Conservation (phyloP, 2,888 invertebrate species). For the Helicoverpa assulta region DNA sequence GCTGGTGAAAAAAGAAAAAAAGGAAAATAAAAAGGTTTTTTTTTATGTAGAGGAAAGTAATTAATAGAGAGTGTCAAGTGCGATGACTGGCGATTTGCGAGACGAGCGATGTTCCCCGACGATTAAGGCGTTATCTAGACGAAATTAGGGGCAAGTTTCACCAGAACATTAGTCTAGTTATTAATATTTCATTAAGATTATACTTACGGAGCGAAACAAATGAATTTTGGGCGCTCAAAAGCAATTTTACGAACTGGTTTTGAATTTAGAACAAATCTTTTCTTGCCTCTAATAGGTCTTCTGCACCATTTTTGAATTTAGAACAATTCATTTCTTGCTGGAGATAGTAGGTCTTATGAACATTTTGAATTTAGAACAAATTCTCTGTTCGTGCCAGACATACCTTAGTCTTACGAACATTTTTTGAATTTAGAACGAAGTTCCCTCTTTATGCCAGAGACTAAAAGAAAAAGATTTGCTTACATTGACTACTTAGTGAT, state of each 20-base stretch:
- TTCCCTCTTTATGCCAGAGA: conserved; percentile 1
- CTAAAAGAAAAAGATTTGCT: conserved; percentile 6
- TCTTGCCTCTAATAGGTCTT: neutral
- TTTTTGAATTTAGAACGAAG: conserved; percentile 20
- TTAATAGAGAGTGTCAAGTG: conserved; percentile 65
- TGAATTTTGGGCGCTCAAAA: neutral
- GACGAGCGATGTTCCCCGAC: conserved; percentile 46
- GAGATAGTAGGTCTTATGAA: too few relatives aligned
- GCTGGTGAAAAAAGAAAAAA: conserved; percentile 48
- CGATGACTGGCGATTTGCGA: conserved; percentile 59
- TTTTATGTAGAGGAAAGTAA: conserved; percentile 55
- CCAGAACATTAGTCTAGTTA: conserved; percentile 40
- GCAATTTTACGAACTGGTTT: conserved; percentile 6
- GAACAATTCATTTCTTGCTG: neutral
- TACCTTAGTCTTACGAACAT: too few relatives aligned
- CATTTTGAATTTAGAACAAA: conserved; percentile 16
- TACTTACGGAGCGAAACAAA: neutral
- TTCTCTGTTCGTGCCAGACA: conserved; percentile 1
- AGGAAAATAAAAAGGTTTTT: conserved; percentile 42
- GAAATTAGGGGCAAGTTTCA: conserved; percentile 43
- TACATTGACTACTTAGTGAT: too few relatives aligned
- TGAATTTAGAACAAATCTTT: conserved; percentile 10
- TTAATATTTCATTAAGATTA: conserved; percentile 17
- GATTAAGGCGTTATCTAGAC: conserved; percentile 59
- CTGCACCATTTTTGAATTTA: conserved; percentile 7